phyloP scores from a whole-genome alignment of 2,797 vertebrate species.

The Tapera naevia region DNA sequence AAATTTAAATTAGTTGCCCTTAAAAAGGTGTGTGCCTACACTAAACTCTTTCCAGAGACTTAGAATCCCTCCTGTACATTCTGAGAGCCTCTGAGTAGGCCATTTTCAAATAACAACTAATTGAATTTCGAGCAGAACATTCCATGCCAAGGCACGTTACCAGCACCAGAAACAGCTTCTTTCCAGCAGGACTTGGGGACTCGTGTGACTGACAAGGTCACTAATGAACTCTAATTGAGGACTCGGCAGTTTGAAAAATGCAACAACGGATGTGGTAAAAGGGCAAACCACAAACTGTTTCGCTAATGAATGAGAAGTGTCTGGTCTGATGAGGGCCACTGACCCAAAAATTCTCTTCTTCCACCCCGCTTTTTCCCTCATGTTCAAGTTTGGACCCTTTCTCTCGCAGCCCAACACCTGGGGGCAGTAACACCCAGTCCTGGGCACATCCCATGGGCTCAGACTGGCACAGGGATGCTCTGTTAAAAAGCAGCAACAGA shows the following conservation, averaged over 20 bases:
- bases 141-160: constrained; percentile 23
- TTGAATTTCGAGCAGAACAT: background rate
- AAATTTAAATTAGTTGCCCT: background rate
- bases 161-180: constrained; percentile 12
- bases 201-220: constrained; percentile 70
- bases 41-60: background rate
- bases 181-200: background rate
- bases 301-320: constrained; percentile 61
- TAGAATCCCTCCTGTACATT: background rate
- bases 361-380: background rate
- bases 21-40: background rate
- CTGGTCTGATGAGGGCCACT: constrained; percentile 41
- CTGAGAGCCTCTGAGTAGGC: background rate
- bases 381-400: constrained; percentile 30
- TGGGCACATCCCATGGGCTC: rapidly evolving
- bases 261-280: constrained; percentile 54
- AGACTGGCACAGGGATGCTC: background rate
- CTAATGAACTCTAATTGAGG: constrained; percentile 78
- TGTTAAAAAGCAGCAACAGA: background rate
- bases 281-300: constrained; percentile 24
- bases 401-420: constrained; percentile 5
- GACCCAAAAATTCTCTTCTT: constrained; percentile 52
- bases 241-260: constrained; percentile 31
- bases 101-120: background rate
- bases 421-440: constrained; percentile 30